Evolutionary conservation across 2,888 invertebrate species (phyloP).

Genomic region (Luperina testacea): DNA sequence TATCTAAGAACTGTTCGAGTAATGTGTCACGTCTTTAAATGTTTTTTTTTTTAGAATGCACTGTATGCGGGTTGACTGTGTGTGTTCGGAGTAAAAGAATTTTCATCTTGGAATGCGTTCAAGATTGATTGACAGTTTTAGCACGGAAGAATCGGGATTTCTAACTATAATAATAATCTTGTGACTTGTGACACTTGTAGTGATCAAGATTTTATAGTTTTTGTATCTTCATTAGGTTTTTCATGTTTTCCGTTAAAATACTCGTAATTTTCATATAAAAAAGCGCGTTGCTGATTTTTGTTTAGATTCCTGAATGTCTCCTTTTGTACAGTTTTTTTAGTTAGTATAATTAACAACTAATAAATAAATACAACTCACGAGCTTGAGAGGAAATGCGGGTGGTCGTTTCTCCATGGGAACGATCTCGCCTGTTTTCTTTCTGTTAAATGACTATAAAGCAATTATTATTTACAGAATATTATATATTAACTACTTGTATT

Average conservation of each 20-base stretch:
- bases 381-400: background rate
- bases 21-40: conserved; percentile 8
- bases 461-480: no score
- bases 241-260: background rate
- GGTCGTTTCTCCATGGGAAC: no score
- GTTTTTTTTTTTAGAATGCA: conserved; percentile 38
- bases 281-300: background rate
- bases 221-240: background rate
- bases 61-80: conserved; percentile 17
- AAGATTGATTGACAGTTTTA: conserved; percentile 40
- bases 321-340: background rate
- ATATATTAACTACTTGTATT: no score
- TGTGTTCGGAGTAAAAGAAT: conserved; percentile 23
- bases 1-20: background rate
- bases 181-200: conserved; percentile 7
- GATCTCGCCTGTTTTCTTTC: no score
- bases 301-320: background rate
- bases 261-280: background rate
- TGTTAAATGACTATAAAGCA: no score
- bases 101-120: conserved; percentile 54
- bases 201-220: conserved; percentile 13
- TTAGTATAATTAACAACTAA: background rate
- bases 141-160: conserved; percentile 1
- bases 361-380: conserved; percentile 4
- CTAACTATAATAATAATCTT: background rate